phyloP scores from a whole-genome alignment of 2,888 invertebrate genomes.

The Galeopsomyia nigrocyanea region DNA sequence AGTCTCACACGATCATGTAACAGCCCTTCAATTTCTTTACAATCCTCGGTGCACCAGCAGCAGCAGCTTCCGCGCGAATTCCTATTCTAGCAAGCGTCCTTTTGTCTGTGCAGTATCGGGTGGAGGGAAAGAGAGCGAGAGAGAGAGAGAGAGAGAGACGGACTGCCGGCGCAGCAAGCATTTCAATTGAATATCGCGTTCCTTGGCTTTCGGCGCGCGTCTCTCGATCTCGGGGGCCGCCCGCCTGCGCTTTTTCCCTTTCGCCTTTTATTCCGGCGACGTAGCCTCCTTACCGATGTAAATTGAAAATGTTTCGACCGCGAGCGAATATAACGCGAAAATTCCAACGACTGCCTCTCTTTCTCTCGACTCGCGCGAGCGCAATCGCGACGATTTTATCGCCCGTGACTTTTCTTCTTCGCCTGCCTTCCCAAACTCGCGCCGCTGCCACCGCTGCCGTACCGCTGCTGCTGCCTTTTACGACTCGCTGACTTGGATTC shows the following conservation, averaged over 20 bases:
- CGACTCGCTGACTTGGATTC: too few relatives aligned
- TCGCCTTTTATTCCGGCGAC: constrained; percentile 29
- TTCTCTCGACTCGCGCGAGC: too few relatives aligned
- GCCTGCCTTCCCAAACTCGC: too few relatives aligned
- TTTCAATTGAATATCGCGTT: constrained; percentile 48
- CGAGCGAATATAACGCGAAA: not conserved
- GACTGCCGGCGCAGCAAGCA: constrained; percentile 21
- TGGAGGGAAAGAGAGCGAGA: not conserved
- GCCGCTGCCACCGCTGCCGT: too few relatives aligned
- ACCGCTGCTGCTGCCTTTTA: too few relatives aligned
- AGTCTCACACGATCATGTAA: too few relatives aligned
- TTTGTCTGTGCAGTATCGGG: not conserved
- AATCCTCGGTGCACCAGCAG: too few relatives aligned
- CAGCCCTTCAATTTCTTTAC: too few relatives aligned
- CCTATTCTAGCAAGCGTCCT: not conserved
- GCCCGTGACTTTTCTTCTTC: too few relatives aligned
- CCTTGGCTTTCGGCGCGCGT: constrained; percentile 1
- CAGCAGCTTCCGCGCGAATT: too few relatives aligned
- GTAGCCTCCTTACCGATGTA: constrained; percentile 30
- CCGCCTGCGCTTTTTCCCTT: not conserved
- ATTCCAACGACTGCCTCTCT: not conserved
- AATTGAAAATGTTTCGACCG: constrained; percentile 22
- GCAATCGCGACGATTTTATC: too few relatives aligned
- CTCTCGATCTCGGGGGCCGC: not conserved
- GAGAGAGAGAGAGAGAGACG: not conserved